Conservation (phyloP, 1,140 invertebrate species). For the Mesaphorura yosii region DNA sequence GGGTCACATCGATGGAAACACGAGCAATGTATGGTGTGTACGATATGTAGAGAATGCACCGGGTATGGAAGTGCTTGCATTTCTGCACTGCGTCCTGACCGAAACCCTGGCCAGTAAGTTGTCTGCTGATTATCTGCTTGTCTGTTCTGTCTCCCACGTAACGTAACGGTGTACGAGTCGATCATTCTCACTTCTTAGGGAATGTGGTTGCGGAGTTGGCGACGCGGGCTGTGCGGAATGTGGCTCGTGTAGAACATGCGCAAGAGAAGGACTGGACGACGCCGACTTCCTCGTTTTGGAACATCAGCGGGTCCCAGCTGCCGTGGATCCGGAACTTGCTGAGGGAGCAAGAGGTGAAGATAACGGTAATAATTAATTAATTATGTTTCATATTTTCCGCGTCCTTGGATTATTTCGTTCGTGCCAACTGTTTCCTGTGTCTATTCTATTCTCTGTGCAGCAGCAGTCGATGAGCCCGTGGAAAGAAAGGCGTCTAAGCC, state of each 20-base stretch:
- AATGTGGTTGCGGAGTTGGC: constrained; percentile 89
- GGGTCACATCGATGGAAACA: constrained; percentile 66
- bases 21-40: constrained; percentile 78
- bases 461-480: too few relatives aligned
- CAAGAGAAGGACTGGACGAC: constrained; percentile 53
- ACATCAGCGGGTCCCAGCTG: neutral
- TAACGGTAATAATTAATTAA: too few relatives aligned
- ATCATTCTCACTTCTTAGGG: constrained; percentile 41
- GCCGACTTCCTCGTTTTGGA: constrained; percentile 26
- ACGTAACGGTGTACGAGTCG: neutral
- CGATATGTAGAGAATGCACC: constrained; percentile 83
- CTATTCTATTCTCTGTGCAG: too few relatives aligned
- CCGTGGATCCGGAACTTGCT: neutral
- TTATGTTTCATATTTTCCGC: too few relatives aligned
- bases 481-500: too few relatives aligned
- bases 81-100: constrained; percentile 59
- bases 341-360: neutral
- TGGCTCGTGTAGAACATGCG: constrained; percentile 79
- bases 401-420: too few relatives aligned
- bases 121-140: neutral
- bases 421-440: too few relatives aligned
- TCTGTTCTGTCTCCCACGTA: neutral
- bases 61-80: constrained; percentile 79
- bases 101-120: constrained; percentile 76
- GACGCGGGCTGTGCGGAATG: constrained; percentile 87